Evolutionary conservation across 2,113 vertebrate species (phyloP).

Genomic region (Plestiodon gilberti): DNA sequence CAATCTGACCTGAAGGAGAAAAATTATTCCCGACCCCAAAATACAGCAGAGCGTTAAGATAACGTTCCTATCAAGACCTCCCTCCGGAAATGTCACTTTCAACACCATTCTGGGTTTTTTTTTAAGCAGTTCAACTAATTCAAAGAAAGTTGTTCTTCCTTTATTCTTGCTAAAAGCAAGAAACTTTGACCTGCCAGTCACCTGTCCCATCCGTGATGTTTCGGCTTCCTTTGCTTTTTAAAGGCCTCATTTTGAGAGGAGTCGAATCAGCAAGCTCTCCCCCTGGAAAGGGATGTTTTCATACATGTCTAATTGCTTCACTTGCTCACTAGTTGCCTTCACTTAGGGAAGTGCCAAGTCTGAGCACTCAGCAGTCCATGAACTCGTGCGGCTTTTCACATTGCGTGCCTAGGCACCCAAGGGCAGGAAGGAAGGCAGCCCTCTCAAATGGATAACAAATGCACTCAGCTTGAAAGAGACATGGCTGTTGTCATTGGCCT

Average conservation of each 20-base stretch:
- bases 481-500: slow-evolving; percentile 22
- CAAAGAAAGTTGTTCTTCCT: slow-evolving; percentile 1
- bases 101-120: neutral
- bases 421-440: slow-evolving; percentile 57
- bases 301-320: slow-evolving; percentile 61
- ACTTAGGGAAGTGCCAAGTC: slow-evolving; percentile 40
- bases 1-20: neutral
- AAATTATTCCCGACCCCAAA: neutral
- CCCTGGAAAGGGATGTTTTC: slow-evolving; percentile 52
- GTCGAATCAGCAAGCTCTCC: slow-evolving; percentile 3
- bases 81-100: neutral
- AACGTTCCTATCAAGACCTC: neutral
- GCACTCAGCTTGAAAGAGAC: slow-evolving; percentile 60
- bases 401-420: slow-evolving; percentile 50
- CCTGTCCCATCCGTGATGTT: neutral
- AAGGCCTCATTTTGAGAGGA: slow-evolving; percentile 12
- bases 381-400: slow-evolving; percentile 38
- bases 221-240: slow-evolving; percentile 24
- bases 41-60: neutral
- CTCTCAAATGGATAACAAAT: slow-evolving; percentile 46
- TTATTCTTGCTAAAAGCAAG: neutral
- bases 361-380: slow-evolving; percentile 54
- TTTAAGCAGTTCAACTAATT: slow-evolving; percentile 3
- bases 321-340: slow-evolving; percentile 40
- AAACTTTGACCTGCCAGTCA: neutral